Percentiles rank a stretch among this genome's conserved stretches.
Evolutionary conservation across 2,888 invertebrate genomes (phyloP).

Genomic region (Eupithecia centaureata): DNA sequence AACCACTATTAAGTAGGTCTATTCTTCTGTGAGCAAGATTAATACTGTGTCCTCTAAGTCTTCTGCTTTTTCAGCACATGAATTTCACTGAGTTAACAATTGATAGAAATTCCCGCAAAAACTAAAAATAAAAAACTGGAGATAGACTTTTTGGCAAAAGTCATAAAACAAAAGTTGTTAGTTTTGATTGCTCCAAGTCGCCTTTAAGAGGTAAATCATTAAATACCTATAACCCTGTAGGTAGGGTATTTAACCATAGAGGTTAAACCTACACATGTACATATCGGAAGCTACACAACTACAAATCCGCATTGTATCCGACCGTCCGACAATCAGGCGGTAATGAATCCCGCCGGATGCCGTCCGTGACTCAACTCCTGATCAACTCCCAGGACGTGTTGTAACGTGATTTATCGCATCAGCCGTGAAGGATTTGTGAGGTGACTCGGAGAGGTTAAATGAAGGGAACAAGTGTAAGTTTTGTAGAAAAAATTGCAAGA

Average conservation of each 20-base stretch:
- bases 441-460: constrained; percentile 22
- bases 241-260: not conserved
- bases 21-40: too few relatives aligned
- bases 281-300: constrained; percentile 4
- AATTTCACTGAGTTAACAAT: too few relatives aligned
- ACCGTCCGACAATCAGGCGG: constrained; percentile 66
- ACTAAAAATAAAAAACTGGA: too few relatives aligned
- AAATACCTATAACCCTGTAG: too few relatives aligned
- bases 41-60: too few relatives aligned
- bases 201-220: too few relatives aligned
- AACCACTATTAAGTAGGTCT: too few relatives aligned
- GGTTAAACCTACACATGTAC: not conserved
- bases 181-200: too few relatives aligned
- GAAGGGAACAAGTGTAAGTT: not conserved
- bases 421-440: constrained; percentile 42
- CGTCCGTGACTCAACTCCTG: constrained; percentile 81
- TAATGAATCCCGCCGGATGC: constrained; percentile 81
- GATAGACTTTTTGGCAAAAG: too few relatives aligned
- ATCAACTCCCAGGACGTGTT: constrained; percentile 75
- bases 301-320: constrained; percentile 24
- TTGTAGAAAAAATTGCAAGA: not conserved
- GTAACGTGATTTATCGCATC: constrained; percentile 61
- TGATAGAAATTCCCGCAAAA: too few relatives aligned
- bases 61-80: too few relatives aligned
- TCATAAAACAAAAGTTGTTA: too few relatives aligned